phyloP scores from a whole-genome alignment of 2,797 vertebrate genomes.

The Falco rusticolus region DNA sequence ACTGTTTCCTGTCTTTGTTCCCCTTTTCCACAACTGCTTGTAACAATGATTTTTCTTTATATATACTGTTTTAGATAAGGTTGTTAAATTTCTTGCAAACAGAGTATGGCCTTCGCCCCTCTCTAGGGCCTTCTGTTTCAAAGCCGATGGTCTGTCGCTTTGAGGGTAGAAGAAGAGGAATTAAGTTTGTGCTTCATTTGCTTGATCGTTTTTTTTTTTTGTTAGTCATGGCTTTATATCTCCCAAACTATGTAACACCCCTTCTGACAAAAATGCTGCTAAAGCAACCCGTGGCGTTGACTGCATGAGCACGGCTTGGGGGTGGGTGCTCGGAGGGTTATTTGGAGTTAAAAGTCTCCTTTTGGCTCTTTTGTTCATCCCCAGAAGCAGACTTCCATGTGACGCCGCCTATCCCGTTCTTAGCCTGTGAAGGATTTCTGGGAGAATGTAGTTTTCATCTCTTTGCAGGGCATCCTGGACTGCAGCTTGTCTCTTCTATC shows the following conservation, averaged over 20 bases:
- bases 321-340: not conserved
- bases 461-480: conserved; percentile 10
- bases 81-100: not conserved
- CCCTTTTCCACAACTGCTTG: not conserved
- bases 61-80: not conserved
- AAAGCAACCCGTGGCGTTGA: not conserved
- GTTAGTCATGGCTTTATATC: not conserved
- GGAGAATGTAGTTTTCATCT: conserved; percentile 33
- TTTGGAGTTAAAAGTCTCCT: not conserved
- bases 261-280: not conserved
- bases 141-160: too few relatives aligned
- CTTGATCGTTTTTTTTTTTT: too few relatives aligned
- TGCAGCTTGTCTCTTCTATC: not conserved
- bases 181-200: not conserved
- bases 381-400: not conserved
- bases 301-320: too few relatives aligned
- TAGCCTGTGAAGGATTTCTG: not conserved
- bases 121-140: not conserved
- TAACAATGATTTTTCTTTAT: not conserved
- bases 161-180: not conserved
- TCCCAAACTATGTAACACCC: accelerated
- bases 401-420: not conserved
- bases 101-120: not conserved
- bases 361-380: not conserved
- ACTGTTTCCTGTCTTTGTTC: not conserved